Evolutionary conservation across 2,888 invertebrate species (phyloP).

Genomic region (Drosophila rellima): DNA sequence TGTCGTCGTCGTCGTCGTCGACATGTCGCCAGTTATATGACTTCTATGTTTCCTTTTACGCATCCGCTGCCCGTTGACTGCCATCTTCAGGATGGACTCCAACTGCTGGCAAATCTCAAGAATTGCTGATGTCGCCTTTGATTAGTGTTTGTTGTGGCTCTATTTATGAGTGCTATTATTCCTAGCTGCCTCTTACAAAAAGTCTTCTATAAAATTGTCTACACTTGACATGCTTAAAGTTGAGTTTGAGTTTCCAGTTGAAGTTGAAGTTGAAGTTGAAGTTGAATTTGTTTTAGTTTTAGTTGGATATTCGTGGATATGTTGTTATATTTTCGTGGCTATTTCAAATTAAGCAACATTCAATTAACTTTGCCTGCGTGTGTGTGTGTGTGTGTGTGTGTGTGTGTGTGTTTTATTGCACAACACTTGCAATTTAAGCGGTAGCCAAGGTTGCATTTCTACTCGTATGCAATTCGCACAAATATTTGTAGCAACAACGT

Average conservation of each 20-base stretch:
- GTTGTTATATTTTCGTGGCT: conserved; percentile 61
- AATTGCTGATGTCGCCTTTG: conserved; percentile 52
- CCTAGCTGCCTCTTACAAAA: conserved; percentile 54
- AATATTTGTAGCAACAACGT: conserved; percentile 41
- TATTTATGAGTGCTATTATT: conserved; percentile 14
- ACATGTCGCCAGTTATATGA: conserved; percentile 66
- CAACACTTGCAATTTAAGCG: conserved; percentile 45
- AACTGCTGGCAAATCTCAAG: conserved; percentile 40
- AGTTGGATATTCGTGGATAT: conserved; percentile 43
- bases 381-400: conserved; percentile 22
- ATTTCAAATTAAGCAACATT: conserved; percentile 50
- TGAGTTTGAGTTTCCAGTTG: conserved; percentile 14
- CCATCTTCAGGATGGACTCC: conserved; percentile 38
- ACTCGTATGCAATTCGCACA: conserved; percentile 40
- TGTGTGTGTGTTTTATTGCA: conserved; percentile 33
- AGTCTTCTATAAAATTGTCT: conserved; percentile 75
- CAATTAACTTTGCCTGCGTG: conserved; percentile 43
- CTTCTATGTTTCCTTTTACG: conserved; percentile 72
- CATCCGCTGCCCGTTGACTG: conserved; percentile 59
- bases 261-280: conserved; percentile 16
- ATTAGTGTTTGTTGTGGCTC: conserved; percentile 32
- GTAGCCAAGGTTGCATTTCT: conserved; percentile 48
- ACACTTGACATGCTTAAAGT: conserved; percentile 58
- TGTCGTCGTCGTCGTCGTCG: conserved; percentile 32
- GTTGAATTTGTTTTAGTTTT: conserved; percentile 6